phyloP scores from a whole-genome alignment of 1,140 invertebrate species.

The Drosophila sechellia region DNA sequence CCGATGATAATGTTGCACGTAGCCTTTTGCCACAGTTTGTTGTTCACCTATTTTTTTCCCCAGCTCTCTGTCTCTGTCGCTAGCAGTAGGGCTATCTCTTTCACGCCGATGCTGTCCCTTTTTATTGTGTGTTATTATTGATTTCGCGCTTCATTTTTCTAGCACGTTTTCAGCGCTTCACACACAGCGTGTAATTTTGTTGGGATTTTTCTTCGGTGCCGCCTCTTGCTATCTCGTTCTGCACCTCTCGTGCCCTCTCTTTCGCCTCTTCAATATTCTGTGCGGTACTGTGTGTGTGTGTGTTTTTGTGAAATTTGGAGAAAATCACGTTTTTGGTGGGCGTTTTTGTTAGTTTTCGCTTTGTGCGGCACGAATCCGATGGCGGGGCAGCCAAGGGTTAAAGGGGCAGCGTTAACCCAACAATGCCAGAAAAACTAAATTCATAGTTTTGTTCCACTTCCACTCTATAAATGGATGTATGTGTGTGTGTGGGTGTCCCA shows the following conservation, averaged over 20 bases:
- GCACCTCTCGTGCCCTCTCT: not conserved
- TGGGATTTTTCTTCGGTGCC: conserved; percentile 62
- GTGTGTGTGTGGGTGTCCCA: conserved; percentile 9
- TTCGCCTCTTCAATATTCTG: conserved; percentile 7
- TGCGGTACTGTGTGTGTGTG: conserved; percentile 4
- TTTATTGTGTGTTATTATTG: conserved; percentile 65
- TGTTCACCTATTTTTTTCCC: conserved; percentile 9
- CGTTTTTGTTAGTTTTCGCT: conserved; percentile 52
- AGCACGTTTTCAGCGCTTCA: conserved; percentile 67
- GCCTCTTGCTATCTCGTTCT: not conserved
- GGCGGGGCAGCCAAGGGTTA: conserved; percentile 19
- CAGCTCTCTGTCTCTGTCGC: not conserved
- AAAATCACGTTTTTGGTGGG: conserved; percentile 53
- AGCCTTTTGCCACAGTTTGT: conserved; percentile 41
- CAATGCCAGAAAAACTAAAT: conserved; percentile 48
- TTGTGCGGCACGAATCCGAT: conserved; percentile 43
- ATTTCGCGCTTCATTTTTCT: conserved; percentile 79
- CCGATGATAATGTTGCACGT: conserved; percentile 44
- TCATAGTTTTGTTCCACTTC: conserved; percentile 52
- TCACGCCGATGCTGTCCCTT: conserved; percentile 8
- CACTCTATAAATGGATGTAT: conserved; percentile 4
- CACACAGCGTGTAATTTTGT: conserved; percentile 76
- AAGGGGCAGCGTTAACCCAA: conserved; percentile 31
- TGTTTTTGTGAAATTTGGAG: conserved; percentile 30
- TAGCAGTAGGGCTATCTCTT: not conserved